Conservation (phyloP, 1,140 invertebrate genomes). For the Microvelia longipes region DNA sequence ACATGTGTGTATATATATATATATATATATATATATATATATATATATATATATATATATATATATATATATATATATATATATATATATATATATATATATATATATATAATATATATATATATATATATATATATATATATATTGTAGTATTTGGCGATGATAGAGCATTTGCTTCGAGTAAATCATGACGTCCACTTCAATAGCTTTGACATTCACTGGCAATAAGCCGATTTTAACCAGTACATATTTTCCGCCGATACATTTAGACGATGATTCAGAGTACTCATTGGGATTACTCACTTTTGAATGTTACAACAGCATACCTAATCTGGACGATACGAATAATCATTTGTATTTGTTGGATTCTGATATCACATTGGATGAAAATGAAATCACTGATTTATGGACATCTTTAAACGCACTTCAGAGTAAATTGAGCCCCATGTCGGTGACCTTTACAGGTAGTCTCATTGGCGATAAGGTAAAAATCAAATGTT, state of each 20-base stretch:
- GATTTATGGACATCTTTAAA: not conserved
- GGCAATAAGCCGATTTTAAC: not conserved
- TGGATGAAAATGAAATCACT: not conserved
- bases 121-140: too few species aligned
- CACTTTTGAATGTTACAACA: not conserved
- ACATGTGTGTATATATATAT: too few species aligned
- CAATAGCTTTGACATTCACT: not conserved
- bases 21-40: too few species aligned
- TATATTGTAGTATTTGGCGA: too few species aligned
- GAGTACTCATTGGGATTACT: not conserved
- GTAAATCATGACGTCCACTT: not conserved
- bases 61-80: too few species aligned
- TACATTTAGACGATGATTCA: not conserved
- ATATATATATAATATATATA: too few species aligned
- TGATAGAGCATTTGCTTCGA: too few species aligned
- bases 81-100: too few species aligned
- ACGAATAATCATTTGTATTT: not conserved
- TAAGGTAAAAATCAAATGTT: not conserved
- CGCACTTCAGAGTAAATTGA: not conserved
- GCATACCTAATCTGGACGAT: not conserved
- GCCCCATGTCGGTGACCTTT: too few species aligned
- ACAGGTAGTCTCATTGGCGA: too few species aligned
- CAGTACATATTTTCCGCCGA: not conserved
- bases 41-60: too few species aligned
- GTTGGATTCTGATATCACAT: not conserved